These are phyloP conservation scores for Noctua pronuba DNA, from an alignment of 2,888 invertebrate genomes.

Conservation along the genomic window DNA sequence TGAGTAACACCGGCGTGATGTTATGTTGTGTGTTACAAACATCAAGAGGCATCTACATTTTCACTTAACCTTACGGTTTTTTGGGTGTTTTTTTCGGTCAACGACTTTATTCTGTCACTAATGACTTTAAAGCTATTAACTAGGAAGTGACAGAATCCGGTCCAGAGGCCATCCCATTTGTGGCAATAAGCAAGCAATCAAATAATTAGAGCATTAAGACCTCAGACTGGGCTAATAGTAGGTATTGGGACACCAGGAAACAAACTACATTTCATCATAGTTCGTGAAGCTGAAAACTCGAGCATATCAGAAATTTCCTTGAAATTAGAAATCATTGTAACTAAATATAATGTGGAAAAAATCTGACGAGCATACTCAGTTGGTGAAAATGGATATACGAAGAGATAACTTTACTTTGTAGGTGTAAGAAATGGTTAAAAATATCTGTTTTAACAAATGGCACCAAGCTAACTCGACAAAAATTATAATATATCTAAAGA, in stretches of 20 bases:
- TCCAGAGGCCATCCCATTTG: constrained; percentile 20
- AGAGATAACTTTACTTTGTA: background rate
- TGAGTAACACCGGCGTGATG: background rate
- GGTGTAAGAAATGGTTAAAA: background rate
- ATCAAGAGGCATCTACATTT: background rate
- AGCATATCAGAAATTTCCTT: background rate
- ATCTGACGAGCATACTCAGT: background rate
- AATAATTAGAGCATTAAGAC: constrained; percentile 49
- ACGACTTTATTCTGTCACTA: constrained; percentile 13
- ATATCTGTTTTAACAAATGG: background rate
- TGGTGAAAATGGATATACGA: background rate
- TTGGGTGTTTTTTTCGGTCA: background rate
- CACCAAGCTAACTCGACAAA: too few species aligned
- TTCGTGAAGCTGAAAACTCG: background rate
- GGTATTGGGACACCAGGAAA: background rate
- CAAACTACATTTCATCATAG: background rate
- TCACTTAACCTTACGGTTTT: background rate
- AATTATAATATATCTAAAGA: background rate
- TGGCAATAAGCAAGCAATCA: constrained; percentile 37
- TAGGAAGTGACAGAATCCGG: constrained; percentile 28
- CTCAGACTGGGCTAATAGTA: background rate
- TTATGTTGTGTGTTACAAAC: background rate
- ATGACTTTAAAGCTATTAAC: constrained; percentile 17
- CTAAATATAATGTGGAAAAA: background rate
- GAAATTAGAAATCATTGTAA: background rate